Percentiles rank a stretch among this genome's conserved stretches.
phyloP scores from a whole-genome alignment of 1,140 invertebrate genomes.

The Drosophila obscura region DNA sequence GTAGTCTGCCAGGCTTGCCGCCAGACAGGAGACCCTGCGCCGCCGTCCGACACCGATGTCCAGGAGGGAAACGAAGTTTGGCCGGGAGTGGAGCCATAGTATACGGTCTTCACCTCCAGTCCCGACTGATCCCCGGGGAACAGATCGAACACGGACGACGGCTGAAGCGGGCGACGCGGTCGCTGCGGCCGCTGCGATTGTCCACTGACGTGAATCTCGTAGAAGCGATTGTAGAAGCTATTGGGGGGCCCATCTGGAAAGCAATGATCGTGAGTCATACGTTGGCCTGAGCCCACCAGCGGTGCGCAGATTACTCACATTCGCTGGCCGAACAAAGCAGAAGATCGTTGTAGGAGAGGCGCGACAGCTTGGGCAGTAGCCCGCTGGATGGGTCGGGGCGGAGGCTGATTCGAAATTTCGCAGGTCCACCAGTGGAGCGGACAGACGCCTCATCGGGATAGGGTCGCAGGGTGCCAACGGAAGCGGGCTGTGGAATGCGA shows the following conservation, averaged over 20 bases:
- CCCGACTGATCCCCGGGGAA: conserved; percentile 7
- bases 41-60: not conserved
- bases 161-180: not conserved
- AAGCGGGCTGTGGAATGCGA: conserved; percentile 28
- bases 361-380: conserved; percentile 55
- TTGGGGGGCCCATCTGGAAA: conserved; percentile 38
- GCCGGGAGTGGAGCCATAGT: conserved; percentile 3
- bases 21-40: not conserved
- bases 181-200: not conserved
- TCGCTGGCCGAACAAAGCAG: conserved; percentile 42
- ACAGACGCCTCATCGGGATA: conserved; percentile 48
- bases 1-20: not conserved
- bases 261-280: not conserved
- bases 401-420: conserved; percentile 46
- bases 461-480: conserved; percentile 42
- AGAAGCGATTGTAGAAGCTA: conserved; percentile 58
- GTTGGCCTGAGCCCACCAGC: not conserved
- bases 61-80: not conserved
- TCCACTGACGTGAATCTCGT: conserved; percentile 12
- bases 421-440: not conserved
- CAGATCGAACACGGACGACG: conserved; percentile 2
- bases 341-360: conserved; percentile 30
- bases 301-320: conserved; percentile 43
- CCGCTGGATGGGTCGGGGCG: conserved; percentile 6
- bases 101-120: conserved; percentile 27